Evolutionary conservation across 2,888 invertebrate genomes (phyloP), one percentile per base, ranked within the genome.

Genomic region (Ichneumoninae sp.): DNA sequence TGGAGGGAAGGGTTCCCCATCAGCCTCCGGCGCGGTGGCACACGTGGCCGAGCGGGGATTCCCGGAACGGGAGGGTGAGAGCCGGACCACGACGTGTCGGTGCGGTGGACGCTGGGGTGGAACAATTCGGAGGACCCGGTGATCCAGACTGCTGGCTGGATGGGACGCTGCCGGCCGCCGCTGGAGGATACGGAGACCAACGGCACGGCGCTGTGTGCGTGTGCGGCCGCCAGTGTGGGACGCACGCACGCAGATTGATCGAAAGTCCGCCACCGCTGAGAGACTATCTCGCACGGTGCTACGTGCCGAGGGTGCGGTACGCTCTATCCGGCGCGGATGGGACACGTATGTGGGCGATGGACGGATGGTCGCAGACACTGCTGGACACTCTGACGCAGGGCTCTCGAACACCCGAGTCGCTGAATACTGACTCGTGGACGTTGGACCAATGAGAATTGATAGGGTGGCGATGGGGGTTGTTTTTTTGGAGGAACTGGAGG

Each of bases 61-160:
- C 78, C 70, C 69, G 50, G 63, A 87, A 88, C 83, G 85, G 78
- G 81, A 79, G 80, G 79, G 74, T 69, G 69, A 70, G 75, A 70
- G 75, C 16, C 10, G 73, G 44, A 78, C 70, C 81, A 47, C 66
- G 78, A 79, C 50, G 78, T 77, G 84, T 84, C 69, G 77, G 52
- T 65, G 44, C 44, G 77, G 77, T 69, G 63, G 81, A 84, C 71
- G 71, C 54, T 26, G 68, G 71, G 44, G 52, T 40, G 40, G 73
- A 69, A 66, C 44, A 77, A 77, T 66, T 71, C 81, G 66, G 83
- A 73, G 73, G 71, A 84, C 81, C 57, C 81, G 71, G 60, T 63
- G 76, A 73, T 76, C 81, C 81, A 74, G 77, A 73, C 77, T 65
- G 54, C 68, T 68, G 10, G 69, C 47, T 81, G 77, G 71, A 80